Percentiles rank a stretch among this genome's conserved stretches.
Evolutionary conservation across 2,113 vertebrate genomes (phyloP).

Genomic region (Ctenomys sociabilis): DNA sequence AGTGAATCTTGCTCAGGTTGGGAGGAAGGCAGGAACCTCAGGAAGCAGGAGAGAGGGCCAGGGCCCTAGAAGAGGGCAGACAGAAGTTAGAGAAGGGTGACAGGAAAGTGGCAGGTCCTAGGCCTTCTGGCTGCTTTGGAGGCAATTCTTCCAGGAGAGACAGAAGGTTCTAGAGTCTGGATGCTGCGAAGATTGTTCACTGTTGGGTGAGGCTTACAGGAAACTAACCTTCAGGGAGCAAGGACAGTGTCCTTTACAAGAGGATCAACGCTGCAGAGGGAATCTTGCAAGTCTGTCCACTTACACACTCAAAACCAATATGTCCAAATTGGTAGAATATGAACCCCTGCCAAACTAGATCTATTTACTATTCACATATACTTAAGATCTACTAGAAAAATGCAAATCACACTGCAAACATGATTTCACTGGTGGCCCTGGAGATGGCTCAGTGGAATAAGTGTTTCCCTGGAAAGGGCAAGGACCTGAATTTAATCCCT

Average conservation of each 20-base stretch:
- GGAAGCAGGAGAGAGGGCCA: neutral
- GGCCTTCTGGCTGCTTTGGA: neutral
- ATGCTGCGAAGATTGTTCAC: neutral
- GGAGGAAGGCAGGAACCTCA: neutral
- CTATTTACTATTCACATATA: slow-evolving; percentile 11
- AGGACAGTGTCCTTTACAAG: neutral
- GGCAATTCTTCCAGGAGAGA: neutral
- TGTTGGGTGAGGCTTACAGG: neutral
- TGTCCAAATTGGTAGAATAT: neutral
- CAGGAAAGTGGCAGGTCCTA: too few relatives aligned
- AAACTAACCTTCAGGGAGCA: neutral
- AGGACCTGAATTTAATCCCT: too few relatives aligned
- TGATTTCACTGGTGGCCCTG: too few relatives aligned
- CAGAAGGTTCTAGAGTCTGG: neutral
- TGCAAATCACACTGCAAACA: neutral
- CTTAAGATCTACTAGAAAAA: slow-evolving; percentile 43
- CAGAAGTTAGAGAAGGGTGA: neutral
- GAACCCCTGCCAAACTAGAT: neutral
- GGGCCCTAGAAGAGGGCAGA: neutral
- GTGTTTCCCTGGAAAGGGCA: too few relatives aligned
- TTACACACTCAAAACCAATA: neutral
- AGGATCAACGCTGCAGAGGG: neutral
- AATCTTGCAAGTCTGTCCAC: neutral
- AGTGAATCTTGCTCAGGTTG: neutral
- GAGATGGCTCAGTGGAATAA: too few relatives aligned